Conservation (phyloP, 1,140 invertebrate species). For the Cardiocondyla obscurior region DNA sequence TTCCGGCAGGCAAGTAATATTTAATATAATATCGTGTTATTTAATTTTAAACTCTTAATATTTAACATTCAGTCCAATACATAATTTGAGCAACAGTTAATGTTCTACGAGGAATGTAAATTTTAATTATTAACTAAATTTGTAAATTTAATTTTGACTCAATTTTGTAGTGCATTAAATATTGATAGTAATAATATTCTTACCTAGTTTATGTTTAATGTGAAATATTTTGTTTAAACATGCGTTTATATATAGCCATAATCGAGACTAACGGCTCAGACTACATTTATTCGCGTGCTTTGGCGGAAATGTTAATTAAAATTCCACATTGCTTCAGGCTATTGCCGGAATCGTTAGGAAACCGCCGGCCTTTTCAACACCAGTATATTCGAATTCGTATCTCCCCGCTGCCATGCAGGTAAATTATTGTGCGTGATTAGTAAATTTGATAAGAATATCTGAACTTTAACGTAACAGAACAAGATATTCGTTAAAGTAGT, state of each 20-base stretch:
- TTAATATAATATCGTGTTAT: neutral
- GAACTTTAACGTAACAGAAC: constrained; percentile 17
- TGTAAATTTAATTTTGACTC: neutral
- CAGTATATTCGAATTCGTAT: constrained; percentile 77
- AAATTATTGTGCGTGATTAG: constrained; percentile 26
- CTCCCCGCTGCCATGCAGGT: constrained; percentile 80
- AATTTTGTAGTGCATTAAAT: neutral
- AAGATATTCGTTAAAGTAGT: neutral
- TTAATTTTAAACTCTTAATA: neutral
- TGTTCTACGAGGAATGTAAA: neutral
- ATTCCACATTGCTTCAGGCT: constrained; percentile 60
- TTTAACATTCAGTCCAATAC: neutral
- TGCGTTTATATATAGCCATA: neutral
- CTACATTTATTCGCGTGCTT: neutral
- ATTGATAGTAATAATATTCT: neutral
- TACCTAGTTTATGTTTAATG: neutral
- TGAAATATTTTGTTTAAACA: constrained; percentile 33
- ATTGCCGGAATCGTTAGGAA: constrained; percentile 69
- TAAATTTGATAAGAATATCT: constrained; percentile 16
- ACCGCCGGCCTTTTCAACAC: constrained; percentile 75
- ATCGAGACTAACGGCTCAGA: constrained; percentile 6
- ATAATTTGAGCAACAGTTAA: neutral
- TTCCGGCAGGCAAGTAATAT: constrained; percentile 62
- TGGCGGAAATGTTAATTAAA: constrained; percentile 42
- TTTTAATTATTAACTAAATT: neutral